Conservation (phyloP, 1,140 invertebrate genomes). For the Dendroctonus valens region DNA sequence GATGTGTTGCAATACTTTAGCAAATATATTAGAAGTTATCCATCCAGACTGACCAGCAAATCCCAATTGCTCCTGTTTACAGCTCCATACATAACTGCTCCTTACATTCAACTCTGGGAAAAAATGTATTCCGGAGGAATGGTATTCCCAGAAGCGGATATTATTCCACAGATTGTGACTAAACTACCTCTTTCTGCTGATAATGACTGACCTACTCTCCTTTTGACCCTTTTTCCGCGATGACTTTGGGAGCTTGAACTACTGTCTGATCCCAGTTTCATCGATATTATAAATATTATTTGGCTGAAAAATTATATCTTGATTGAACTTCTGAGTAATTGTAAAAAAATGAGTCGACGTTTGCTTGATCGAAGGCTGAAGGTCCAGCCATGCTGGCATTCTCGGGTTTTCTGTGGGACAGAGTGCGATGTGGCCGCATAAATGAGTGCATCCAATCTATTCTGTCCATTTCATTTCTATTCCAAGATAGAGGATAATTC, state of each 20-base stretch:
- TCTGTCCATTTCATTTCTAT: no score
- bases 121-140: no score
- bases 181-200: constrained; percentile 1
- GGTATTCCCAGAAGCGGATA: no score
- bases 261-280: no score
- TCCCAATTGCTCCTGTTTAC: not conserved
- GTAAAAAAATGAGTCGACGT: constrained; percentile 7
- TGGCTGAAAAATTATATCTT: not conserved
- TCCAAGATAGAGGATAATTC: no score
- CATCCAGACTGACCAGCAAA: no score
- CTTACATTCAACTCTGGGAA: not conserved
- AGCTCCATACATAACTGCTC: constrained; percentile 4
- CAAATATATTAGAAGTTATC: not conserved
- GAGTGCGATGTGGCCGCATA: not conserved
- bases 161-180: no score
- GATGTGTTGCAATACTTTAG: constrained; percentile 3
- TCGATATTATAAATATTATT: no score
- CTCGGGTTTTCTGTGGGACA: not conserved
- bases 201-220: not conserved
- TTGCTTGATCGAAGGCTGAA: constrained; percentile 9
- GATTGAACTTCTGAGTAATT: constrained; percentile 1
- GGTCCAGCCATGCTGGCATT: not conserved
- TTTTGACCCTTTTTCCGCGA: not conserved
- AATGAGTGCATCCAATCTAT: no score
- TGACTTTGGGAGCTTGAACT: no score